Conservation (phyloP, 2,113 vertebrate genomes). For the Zosterops hypoxanthus region DNA sequence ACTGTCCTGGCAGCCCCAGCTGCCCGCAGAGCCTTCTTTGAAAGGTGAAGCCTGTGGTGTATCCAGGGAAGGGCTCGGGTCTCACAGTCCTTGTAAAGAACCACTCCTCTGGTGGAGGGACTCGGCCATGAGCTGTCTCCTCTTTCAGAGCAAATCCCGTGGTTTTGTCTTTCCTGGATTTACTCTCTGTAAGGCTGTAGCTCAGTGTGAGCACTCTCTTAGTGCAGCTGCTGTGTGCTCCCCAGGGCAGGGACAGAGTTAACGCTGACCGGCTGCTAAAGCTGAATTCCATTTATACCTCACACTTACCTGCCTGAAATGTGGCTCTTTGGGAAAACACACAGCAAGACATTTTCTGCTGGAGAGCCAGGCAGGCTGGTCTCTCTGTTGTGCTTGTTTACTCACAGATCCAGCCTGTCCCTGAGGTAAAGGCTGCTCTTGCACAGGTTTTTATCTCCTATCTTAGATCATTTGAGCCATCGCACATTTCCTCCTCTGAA, state of each 20-base stretch:
- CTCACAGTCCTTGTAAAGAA: not conserved
- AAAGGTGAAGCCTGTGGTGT: not conserved
- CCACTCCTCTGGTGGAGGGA: fast-evolving
- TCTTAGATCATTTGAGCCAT: fast-evolving
- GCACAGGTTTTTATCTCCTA: not conserved
- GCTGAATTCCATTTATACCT: not conserved
- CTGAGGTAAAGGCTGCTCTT: not conserved
- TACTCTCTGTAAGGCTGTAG: not conserved
- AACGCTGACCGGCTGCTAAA: not conserved
- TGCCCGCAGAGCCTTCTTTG: not conserved
- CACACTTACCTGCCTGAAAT: not conserved
- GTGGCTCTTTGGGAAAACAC: not conserved
- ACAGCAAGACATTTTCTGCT: not conserved
- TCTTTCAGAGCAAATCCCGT: not conserved
- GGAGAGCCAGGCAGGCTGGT: not conserved
- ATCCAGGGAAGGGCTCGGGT: not conserved
- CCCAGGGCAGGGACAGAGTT: fast-evolving
- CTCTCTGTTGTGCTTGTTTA: not conserved
- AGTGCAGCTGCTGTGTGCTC: not conserved
- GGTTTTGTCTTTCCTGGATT: not conserved
- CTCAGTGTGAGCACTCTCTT: not conserved
- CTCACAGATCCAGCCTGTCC: not conserved
- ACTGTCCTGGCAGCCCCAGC: not conserved
- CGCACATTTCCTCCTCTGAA: not conserved
- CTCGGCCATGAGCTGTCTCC: not conserved